Percentiles rank a stretch among this genome's conserved stretches.
These are phyloP conservation scores for Hiodon tergisus DNA, from an alignment of 2,113 vertebrate genomes.

Conservation along the genomic window DNA sequence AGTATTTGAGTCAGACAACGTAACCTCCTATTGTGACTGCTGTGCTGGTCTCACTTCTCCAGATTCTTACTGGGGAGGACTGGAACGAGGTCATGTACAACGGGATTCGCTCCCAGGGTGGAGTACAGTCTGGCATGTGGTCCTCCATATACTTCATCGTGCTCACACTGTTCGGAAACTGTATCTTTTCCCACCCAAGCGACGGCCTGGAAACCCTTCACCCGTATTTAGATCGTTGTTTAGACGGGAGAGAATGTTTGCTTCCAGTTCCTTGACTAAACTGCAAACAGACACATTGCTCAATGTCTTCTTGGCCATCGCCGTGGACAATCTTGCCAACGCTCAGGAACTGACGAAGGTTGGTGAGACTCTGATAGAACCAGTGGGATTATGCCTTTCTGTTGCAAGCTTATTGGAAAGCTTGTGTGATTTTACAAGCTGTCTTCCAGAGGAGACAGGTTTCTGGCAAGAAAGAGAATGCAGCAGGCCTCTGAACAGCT, in stretches of 20 bases:
- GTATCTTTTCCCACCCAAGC: conserved; percentile 72
- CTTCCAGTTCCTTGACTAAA: conserved; percentile 39
- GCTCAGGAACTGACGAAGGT: conserved; percentile 71
- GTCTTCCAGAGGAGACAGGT: too few relatives aligned
- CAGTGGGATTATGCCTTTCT: neutral
- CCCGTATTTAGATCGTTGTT: neutral
- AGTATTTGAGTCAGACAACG: neutral
- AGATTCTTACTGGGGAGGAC: conserved; percentile 97
- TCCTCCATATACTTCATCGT: conserved; percentile 98
- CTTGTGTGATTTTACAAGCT: neutral
- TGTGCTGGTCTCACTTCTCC: conserved; percentile 15
- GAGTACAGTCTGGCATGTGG: conserved; percentile 97
- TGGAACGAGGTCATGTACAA: conserved; percentile 99
- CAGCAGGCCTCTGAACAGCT: too few relatives aligned
- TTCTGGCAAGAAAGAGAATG: too few relatives aligned
- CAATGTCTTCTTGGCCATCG: conserved; percentile 73
- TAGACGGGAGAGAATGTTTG: neutral
- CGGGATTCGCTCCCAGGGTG: conserved; percentile 93
- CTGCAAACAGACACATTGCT: conserved; percentile 64
- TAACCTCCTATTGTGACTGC: neutral
- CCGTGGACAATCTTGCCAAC: conserved; percentile 71
- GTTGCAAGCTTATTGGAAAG: neutral
- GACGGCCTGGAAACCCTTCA: neutral
- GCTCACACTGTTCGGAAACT: conserved; percentile 96
- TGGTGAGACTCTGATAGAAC: neutral